phyloP scores from a whole-genome alignment of 2,797 vertebrate genomes.

The Echeneis naucrates region DNA sequence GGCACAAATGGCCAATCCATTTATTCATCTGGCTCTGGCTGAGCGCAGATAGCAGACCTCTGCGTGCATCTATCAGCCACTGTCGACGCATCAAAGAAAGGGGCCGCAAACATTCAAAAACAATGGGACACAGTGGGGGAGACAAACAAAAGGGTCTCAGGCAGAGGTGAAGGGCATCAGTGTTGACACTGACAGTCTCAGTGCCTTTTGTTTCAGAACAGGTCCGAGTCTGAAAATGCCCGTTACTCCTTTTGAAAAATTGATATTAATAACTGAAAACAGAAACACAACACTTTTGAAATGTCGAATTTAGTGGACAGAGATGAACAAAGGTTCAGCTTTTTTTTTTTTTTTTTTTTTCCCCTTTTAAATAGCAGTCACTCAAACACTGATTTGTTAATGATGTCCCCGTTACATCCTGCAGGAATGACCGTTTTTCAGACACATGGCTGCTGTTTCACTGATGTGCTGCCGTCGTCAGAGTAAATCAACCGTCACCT shows the following conservation, averaged over 20 bases:
- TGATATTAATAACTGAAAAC: neutral
- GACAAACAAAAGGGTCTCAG: slow-evolving; percentile 40
- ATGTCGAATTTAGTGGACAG: neutral
- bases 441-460: slow-evolving; percentile 14
- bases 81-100: slow-evolving; percentile 64
- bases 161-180: slow-evolving; percentile 35
- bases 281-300: neutral
- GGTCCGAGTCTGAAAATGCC: neutral
- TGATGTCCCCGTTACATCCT: slow-evolving; percentile 33
- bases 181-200: neutral
- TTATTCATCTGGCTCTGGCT: slow-evolving; percentile 66
- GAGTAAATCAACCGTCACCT: slow-evolving; percentile 52
- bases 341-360: no score
- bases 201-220: slow-evolving; percentile 1
- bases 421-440: slow-evolving; percentile 22
- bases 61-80: slow-evolving; percentile 63
- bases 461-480: slow-evolving; percentile 9
- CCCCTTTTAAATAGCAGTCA: neutral
- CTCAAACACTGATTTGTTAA: neutral
- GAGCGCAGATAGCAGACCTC: slow-evolving; percentile 70
- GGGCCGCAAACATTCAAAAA: slow-evolving; percentile 40
- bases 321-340: no score
- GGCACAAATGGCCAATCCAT: slow-evolving; percentile 55
- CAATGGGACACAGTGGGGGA: slow-evolving; percentile 47
- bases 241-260: neutral